Evolutionary conservation across 2,797 vertebrate genomes (phyloP).

Genomic region (Chiloscyllium punctatum): DNA sequence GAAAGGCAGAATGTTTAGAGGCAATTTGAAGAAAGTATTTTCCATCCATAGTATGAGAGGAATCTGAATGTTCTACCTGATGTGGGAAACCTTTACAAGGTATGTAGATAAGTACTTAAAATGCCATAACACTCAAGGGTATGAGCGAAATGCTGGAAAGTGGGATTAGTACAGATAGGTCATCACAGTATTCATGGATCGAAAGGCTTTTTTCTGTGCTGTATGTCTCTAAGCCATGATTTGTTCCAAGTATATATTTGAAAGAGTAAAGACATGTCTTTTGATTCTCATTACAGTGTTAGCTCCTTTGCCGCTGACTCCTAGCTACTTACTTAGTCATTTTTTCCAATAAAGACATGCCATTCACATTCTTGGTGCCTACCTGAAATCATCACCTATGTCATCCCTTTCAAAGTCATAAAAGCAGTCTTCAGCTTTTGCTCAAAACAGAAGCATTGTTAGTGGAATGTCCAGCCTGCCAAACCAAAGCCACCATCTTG

Average conservation of each 20-base stretch:
- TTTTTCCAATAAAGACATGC: background rate
- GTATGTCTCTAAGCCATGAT: background rate
- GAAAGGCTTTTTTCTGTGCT: no score
- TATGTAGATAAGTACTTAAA: no score
- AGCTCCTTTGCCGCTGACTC: background rate
- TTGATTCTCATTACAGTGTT: background rate
- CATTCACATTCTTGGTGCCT: background rate
- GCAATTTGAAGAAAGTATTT: no score
- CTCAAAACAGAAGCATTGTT: no score
- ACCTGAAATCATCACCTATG: background rate
- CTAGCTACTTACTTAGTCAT: background rate
- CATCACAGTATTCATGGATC: no score
- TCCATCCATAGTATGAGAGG: no score
- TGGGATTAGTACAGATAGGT: no score
- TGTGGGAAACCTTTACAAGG: no score
- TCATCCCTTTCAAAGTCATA: background rate
- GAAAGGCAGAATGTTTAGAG: no score
- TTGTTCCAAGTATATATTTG: background rate
- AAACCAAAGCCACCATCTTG: background rate
- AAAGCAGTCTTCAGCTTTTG: background rate
- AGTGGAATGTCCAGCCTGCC: background rate
- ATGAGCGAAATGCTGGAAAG: no score
- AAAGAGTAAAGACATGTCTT: background rate
- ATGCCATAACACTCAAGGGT: no score
- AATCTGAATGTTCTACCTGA: no score